Percentiles rank a stretch among this genome's conserved stretches.
phyloP scores from a whole-genome alignment of 1,140 invertebrate genomes.

The Brachionus plicatilis region DNA sequence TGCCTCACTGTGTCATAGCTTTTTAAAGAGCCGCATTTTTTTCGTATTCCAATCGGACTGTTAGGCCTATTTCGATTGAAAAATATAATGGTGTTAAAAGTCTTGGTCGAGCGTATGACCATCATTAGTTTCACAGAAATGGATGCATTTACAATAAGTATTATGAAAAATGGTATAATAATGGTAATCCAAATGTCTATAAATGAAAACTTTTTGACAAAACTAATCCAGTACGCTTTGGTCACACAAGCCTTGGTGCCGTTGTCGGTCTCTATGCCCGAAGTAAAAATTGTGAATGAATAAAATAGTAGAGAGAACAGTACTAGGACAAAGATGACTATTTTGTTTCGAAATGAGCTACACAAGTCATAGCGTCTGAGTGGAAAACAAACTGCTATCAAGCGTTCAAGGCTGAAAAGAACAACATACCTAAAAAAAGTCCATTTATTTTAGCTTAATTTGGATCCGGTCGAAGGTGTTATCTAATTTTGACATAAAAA shows the following conservation, averaged over 20 bases:
- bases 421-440: background rate
- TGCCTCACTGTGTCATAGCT: background rate
- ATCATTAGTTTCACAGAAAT: background rate
- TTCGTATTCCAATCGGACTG: background rate
- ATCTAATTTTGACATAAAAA: too few species aligned
- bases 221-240: background rate
- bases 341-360: background rate
- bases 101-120: background rate
- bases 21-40: background rate
- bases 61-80: background rate
- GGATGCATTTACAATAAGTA: background rate
- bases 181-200: background rate
- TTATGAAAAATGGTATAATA: conserved; percentile 8
- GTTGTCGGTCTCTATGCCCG: background rate
- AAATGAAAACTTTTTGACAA: conserved; percentile 17
- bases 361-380: background rate
- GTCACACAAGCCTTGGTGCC: background rate
- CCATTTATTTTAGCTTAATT: background rate
- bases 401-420: background rate
- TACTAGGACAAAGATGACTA: background rate
- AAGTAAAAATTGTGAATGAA: conserved; percentile 15
- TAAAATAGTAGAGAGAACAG: background rate
- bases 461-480: too few species aligned
- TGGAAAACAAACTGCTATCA: conserved; percentile 30
- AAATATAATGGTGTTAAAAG: conserved; percentile 15